Evolutionary conservation across 2,888 invertebrate species (phyloP).

Genomic region (Camponotus fellah): DNA sequence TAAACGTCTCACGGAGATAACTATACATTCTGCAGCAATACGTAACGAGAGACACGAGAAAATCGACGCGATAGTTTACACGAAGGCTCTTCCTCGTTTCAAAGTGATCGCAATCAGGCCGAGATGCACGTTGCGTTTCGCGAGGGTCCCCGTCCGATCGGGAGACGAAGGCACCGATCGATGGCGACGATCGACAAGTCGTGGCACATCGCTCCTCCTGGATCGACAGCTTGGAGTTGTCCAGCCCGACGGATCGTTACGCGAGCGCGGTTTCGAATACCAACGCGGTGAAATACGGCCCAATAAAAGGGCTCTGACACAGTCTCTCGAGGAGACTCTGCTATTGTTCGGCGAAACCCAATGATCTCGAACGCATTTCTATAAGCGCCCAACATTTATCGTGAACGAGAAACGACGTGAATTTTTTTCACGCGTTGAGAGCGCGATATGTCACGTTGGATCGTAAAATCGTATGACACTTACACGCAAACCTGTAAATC

Average conservation of each 20-base stretch:
- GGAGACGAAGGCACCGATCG: conserved; percentile 16
- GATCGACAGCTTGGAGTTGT: conserved; percentile 52
- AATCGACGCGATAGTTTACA: conserved; percentile 8
- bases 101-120: conserved; percentile 2
- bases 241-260: conserved; percentile 64
- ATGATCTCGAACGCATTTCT: conserved; percentile 66
- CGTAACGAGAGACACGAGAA: not conserved
- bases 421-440: conserved; percentile 58
- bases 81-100: not conserved
- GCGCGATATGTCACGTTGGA: conserved; percentile 42
- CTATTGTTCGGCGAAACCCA: conserved; percentile 73
- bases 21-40: not conserved
- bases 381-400: conserved; percentile 62
- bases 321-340: conserved; percentile 64
- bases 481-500: conserved; percentile 35
- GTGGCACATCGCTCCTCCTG: conserved; percentile 55
- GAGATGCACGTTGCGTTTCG: conserved; percentile 21
- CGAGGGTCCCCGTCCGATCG: conserved; percentile 10
- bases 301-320: conserved; percentile 77
- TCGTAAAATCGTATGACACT: conserved; percentile 65
- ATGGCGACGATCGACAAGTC: conserved; percentile 47
- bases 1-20: not conserved
- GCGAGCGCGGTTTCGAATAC: conserved; percentile 67
- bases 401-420: conserved; percentile 55
- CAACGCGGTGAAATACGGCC: conserved; percentile 72